Evolutionary conservation across 2,888 invertebrate genomes (phyloP).

Genomic region (Drosophila cognata): DNA sequence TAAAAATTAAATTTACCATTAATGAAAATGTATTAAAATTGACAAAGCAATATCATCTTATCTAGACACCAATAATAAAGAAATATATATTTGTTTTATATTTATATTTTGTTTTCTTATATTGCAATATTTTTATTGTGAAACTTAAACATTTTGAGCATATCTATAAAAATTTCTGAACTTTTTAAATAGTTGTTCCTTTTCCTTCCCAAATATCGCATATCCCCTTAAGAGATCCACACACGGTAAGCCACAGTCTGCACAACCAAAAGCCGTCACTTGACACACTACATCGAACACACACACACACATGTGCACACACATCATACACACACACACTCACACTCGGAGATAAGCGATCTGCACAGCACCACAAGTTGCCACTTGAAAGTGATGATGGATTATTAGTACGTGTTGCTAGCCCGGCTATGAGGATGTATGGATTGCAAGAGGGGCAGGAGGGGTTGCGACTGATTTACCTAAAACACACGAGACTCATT

Average conservation of each 20-base stretch:
- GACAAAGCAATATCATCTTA: too few species aligned
- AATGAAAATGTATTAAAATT: too few species aligned
- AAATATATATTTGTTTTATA: too few species aligned
- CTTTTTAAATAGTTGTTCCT: background rate
- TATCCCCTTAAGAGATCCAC: conserved; percentile 14
- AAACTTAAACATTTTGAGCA: background rate
- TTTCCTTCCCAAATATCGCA: background rate
- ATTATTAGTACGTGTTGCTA: conserved; percentile 82
- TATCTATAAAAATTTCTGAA: background rate
- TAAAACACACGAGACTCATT: conserved; percentile 82
- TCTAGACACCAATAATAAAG: too few species aligned
- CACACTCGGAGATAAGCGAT: conserved; percentile 56
- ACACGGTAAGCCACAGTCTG: conserved; percentile 29
- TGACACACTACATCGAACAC: conserved; percentile 27
- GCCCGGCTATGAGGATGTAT: conserved; percentile 58
- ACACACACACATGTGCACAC: conserved; percentile 2
- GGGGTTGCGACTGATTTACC: conserved; percentile 29
- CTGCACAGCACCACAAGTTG: conserved; percentile 55
- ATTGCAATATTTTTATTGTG: too few species aligned
- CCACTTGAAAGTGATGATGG: conserved; percentile 73
- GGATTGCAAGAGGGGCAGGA: background rate
- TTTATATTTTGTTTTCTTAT: too few species aligned
- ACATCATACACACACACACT: conserved; percentile 3
- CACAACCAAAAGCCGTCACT: conserved; percentile 25
- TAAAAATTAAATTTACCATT: too few species aligned